Conservation (phyloP, 2,888 invertebrate species). For the Polymixis lichenea region DNA sequence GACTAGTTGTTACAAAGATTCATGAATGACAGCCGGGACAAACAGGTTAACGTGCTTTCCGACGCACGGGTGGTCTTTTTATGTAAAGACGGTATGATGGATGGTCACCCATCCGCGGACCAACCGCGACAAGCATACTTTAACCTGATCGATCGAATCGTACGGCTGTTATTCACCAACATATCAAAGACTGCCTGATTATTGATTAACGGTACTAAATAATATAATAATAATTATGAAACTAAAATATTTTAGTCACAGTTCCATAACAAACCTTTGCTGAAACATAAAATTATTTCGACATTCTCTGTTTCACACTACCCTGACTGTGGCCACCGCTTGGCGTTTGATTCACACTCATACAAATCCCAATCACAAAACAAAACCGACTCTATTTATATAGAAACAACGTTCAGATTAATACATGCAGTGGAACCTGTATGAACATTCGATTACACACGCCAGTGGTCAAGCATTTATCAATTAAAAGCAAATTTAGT, state of each 20-base stretch:
- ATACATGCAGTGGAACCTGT: constrained; percentile 66
- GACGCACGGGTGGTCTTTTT: no score
- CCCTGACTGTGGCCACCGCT: constrained; percentile 59
- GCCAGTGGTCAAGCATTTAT: constrained; percentile 88
- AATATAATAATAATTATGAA: no score
- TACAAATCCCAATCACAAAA: constrained; percentile 1
- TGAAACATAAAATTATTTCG: constrained; percentile 67
- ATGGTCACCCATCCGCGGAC: no score
- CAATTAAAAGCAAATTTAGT: constrained; percentile 88
- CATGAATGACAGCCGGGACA: no score
- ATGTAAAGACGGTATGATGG: no score
- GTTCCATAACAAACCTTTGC: constrained; percentile 5
- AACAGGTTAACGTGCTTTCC: no score
- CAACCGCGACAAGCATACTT: no score
- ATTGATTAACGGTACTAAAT: no score
- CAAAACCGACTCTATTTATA: constrained; percentile 54
- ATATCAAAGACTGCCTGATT: background rate
- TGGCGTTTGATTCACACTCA: constrained; percentile 43
- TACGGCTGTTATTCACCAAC: background rate
- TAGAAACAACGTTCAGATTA: constrained; percentile 35
- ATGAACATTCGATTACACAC: constrained; percentile 89
- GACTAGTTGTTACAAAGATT: no score
- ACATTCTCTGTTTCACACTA: constrained; percentile 69
- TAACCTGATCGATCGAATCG: no score
- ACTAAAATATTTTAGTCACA: background rate